Base-by-base conservation (phyloP, 2,888 invertebrate species). In the Timandra comae region DNA sequence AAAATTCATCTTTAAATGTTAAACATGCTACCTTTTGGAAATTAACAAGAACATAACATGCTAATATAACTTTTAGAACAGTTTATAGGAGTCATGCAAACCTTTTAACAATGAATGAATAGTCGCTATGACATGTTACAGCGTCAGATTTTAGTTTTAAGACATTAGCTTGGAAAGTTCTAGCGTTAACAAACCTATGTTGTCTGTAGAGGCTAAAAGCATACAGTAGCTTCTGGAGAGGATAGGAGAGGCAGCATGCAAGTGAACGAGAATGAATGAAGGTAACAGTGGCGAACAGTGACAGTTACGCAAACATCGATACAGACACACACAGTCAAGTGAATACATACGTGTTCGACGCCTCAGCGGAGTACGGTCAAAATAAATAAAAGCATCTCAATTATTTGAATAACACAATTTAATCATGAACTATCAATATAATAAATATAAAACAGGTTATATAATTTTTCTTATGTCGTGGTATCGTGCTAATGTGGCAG, bases 391-490 rank as follows among this genome's bases (percentile, higher is more conserved):
- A 85, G 81, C 82, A 84, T 79, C 69, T 84, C 76, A 82, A 64
- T 85, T 81, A 84, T 82, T 84, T 70, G 79, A 82, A 65, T 82
- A 85, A 85, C 84, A 85, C 82, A 85, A 82, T 85, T 85, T 85
- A 84, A 85, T 85, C 80, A 85, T 78, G 81, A 78, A 79, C 79
- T 84, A 84, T 75, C 76, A 52, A 71, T 77, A 76, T 79, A 70
- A 65, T 49, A 37, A 53, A 65, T 85, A 80, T 80, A 82, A 82
- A 85, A 85, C 82, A 84, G 82, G 67, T 81, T 82, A 80, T 82
- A 79, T 76, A 74, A 59, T 72, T 57, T 60, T 69, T 74, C 67
- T 75, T 65, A 74, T 78, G 78, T 81, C 76, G 70, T 63, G 78
- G 81, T 81, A 79, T 79, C 72, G 74, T 78, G 75, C 69, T 64